Conservation (phyloP, 2,888 invertebrate species). For the Xylophagus ater region DNA sequence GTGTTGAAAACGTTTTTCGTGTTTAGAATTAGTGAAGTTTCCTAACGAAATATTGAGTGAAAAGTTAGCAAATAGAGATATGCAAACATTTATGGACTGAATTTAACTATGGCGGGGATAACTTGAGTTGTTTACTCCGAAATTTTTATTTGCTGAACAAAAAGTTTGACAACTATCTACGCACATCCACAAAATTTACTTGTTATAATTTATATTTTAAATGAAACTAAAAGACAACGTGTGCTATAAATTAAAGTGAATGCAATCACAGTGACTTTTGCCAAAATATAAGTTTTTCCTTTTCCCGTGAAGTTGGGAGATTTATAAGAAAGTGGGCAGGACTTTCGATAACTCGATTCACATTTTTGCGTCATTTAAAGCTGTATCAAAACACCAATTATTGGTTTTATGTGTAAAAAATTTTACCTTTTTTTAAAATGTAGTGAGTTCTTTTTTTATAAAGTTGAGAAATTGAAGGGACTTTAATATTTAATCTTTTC, state of each 20-base stretch:
- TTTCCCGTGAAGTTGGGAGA: slow-evolving; percentile 1
- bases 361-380: too few species aligned
- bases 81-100: slow-evolving; percentile 14
- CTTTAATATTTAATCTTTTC: too few species aligned
- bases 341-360: slow-evolving; percentile 8
- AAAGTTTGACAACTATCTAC: slow-evolving; percentile 16
- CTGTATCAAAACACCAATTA: too few species aligned
- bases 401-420: too few species aligned
- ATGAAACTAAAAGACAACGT: background rate
- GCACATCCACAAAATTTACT: slow-evolving; percentile 2
- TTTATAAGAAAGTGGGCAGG: slow-evolving; percentile 13
- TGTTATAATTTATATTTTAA: background rate
- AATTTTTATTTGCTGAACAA: slow-evolving; percentile 18
- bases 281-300: slow-evolving; percentile 9
- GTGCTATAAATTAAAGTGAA: too few species aligned
- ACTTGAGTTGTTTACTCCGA: slow-evolving; percentile 25
- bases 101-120: slow-evolving; percentile 25
- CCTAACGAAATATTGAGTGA: slow-evolving; percentile 9
- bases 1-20: slow-evolving; percentile 11
- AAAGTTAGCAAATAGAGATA: slow-evolving; percentile 5
- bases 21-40: slow-evolving; percentile 7
- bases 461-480: too few species aligned
- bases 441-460: too few species aligned
- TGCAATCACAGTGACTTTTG: too few species aligned
- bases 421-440: too few species aligned